phyloP scores from a whole-genome alignment of 2,113 vertebrate species.

The Propithecus coquereli region DNA sequence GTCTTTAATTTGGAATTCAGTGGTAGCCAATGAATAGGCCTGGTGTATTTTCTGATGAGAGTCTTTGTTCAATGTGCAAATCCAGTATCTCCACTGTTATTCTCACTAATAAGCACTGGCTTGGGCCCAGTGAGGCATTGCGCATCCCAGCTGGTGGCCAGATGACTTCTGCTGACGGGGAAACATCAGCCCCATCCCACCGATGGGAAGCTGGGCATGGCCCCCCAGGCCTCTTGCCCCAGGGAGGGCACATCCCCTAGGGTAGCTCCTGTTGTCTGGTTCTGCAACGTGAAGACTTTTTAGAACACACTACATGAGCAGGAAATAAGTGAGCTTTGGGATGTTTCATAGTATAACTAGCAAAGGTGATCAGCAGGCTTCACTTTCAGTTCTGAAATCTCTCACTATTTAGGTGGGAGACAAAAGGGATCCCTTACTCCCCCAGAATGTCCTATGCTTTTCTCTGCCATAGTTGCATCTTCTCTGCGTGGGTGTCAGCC shows the following conservation, averaged over 20 bases:
- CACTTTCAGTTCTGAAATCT: background rate
- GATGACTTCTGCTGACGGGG: rapidly evolving
- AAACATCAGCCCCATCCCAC: too few relatives aligned
- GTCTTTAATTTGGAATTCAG: background rate
- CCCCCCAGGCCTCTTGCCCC: background rate
- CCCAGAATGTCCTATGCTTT: background rate
- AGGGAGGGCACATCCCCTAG: rapidly evolving
- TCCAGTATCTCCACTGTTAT: background rate
- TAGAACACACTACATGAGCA: background rate
- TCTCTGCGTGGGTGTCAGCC: rapidly evolving
- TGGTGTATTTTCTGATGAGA: background rate
- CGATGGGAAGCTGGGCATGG: background rate
- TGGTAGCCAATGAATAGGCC: background rate
- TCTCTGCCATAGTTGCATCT: rapidly evolving
- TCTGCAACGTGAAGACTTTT: background rate
- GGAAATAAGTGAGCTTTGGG: background rate
- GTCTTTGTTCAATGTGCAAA: background rate
- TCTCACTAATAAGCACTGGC: background rate
- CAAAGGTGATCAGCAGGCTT: background rate
- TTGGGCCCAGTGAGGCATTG: rapidly evolving
- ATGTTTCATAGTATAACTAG: background rate
- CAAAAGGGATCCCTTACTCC: rapidly evolving
- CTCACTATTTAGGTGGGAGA: background rate
- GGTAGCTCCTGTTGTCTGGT: too few relatives aligned
- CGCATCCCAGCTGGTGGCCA: rapidly evolving